Evolutionary conservation across 1,140 invertebrate genomes (phyloP).

Genomic region (Mesaphorura yosii): DNA sequence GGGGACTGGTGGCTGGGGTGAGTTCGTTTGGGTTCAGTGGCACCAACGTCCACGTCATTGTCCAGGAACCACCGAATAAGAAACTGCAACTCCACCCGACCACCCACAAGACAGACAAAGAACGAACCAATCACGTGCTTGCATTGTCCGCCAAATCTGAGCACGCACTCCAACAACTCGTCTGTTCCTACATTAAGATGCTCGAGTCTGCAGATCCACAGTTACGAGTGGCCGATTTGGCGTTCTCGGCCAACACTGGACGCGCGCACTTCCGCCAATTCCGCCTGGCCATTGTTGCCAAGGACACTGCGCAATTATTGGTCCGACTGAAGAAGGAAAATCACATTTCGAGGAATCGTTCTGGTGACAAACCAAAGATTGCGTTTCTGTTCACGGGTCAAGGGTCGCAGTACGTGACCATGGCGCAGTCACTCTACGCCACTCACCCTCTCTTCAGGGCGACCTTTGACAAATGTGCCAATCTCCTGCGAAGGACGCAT

Average conservation of each 20-base stretch:
- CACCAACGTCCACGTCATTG: constrained; percentile 19
- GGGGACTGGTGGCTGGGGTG: constrained; percentile 11
- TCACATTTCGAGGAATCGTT: background rate
- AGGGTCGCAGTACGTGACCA: constrained; percentile 19
- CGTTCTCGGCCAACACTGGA: constrained; percentile 10
- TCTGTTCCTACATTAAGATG: background rate
- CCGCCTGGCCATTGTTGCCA: background rate
- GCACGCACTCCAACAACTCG: constrained; percentile 9
- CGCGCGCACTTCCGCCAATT: constrained; percentile 13
- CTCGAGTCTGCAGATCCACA: background rate
- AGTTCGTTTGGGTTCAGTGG: constrained; percentile 25
- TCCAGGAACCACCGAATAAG: constrained; percentile 7
- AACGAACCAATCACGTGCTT: constrained; percentile 5
- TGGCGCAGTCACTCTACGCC: constrained; percentile 16
- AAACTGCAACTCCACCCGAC: background rate
- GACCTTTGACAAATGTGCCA: constrained; percentile 12
- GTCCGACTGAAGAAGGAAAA: background rate
- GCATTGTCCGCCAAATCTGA: constrained; percentile 14
- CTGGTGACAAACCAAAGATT: constrained; percentile 2
- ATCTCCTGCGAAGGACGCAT: background rate
- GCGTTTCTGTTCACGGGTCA: constrained; percentile 23
- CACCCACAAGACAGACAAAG: background rate
- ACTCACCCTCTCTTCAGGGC: constrained; percentile 10
- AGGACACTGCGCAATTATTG: background rate
- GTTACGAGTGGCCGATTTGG: background rate